These are phyloP conservation scores for Paraplagusia blochii DNA, from an alignment of 2,113 vertebrate genomes.

Conservation along the genomic window DNA sequence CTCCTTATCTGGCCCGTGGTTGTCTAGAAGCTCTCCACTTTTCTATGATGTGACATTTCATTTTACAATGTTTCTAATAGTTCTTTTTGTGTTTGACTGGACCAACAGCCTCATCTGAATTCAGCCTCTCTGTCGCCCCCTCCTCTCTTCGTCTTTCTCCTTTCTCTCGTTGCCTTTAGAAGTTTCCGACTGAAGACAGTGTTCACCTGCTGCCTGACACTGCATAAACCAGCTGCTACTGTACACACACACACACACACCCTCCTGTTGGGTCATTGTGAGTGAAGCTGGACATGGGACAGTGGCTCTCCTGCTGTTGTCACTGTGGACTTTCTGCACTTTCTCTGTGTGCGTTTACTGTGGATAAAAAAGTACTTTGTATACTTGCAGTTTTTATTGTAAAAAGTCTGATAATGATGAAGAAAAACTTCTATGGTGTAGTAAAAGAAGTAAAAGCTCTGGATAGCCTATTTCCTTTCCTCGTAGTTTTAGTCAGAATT, in stretches of 20 bases:
- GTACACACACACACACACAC: constrained; percentile 35
- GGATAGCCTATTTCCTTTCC: too few relatives aligned
- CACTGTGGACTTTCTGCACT: too few relatives aligned
- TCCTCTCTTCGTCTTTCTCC: constrained; percentile 21
- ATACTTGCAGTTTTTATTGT: too few relatives aligned
- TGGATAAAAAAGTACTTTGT: too few relatives aligned
- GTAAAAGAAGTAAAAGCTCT: too few relatives aligned
- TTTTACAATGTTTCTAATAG: constrained; percentile 14
- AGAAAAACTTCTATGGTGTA: too few relatives aligned
- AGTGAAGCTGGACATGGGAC: too few relatives aligned
- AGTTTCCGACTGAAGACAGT: constrained; percentile 57
- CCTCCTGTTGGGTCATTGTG: too few relatives aligned
- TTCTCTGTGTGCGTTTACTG: too few relatives aligned
- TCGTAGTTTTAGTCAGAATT: too few relatives aligned
- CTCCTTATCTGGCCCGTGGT: background rate
- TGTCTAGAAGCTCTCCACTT: background rate
- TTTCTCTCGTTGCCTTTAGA: constrained; percentile 58
- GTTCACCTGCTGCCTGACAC: constrained; percentile 71
- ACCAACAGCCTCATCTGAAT: constrained; percentile 20
- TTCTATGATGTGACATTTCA: background rate
- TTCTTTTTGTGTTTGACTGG: constrained; percentile 11
- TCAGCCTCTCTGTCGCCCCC: constrained; percentile 22
- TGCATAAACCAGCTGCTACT: constrained; percentile 70
- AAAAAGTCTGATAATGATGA: too few relatives aligned
- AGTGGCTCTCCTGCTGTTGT: background rate